phyloP scores from a whole-genome alignment of 2,113 vertebrate genomes.

The Octodon degus region DNA sequence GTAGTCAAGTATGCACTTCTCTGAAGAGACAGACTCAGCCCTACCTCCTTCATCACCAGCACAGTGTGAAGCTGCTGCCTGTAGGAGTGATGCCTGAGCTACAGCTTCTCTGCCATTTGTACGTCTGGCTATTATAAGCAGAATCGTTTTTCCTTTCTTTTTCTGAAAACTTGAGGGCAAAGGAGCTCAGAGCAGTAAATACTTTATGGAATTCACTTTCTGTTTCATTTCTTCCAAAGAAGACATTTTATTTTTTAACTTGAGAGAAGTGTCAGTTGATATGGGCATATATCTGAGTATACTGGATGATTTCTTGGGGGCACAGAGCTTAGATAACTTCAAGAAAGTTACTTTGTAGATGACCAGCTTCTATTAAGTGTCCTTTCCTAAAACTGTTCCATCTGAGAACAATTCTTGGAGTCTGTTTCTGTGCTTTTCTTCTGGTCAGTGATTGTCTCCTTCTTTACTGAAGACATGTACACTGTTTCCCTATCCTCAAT shows the following conservation, averaged over 20 bases:
- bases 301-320: neutral
- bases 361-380: neutral
- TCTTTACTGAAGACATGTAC: neutral
- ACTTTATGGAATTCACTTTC: neutral
- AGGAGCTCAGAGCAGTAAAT: neutral
- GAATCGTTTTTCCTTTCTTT: neutral
- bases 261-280: neutral
- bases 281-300: no score
- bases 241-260: neutral
- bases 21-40: neutral
- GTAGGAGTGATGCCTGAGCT: neutral
- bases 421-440: neutral
- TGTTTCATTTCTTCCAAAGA: neutral
- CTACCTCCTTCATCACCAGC: neutral
- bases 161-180: neutral
- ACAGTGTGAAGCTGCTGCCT: neutral
- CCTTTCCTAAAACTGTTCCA: neutral
- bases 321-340: neutral
- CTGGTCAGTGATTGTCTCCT: neutral
- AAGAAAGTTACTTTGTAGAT: slow-evolving; percentile 3
- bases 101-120: neutral
- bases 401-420: neutral
- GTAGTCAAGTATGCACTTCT: neutral
- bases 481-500: neutral
- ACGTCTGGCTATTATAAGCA: neutral